Evolutionary conservation across 2,888 invertebrate species (phyloP).

Genomic region (Platerodrilus igneus): DNA sequence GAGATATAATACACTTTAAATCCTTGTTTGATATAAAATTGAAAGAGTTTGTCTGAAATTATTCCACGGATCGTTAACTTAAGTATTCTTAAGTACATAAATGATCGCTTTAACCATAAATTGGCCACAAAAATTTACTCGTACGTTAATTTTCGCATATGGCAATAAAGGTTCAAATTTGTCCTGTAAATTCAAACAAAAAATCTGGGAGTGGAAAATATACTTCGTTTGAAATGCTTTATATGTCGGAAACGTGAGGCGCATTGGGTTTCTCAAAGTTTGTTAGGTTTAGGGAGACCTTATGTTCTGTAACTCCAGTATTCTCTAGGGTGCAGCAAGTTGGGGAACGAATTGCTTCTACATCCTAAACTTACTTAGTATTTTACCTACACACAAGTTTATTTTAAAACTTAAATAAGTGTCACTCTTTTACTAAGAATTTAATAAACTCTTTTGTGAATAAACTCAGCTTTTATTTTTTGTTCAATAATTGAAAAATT

Average conservation of each 20-base stretch:
- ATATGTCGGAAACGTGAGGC: conserved; percentile 45
- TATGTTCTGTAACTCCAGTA: conserved; percentile 42
- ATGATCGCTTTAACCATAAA: too few relatives aligned
- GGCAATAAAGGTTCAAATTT: too few relatives aligned
- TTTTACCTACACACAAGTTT: conserved; percentile 18
- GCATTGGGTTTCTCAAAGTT: conserved; percentile 46
- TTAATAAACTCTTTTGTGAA: too few relatives aligned
- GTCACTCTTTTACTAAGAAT: too few relatives aligned
- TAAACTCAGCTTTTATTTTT: too few relatives aligned
- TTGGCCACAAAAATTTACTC: too few relatives aligned
- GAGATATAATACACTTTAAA: conserved; percentile 11
- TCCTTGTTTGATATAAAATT: conserved; percentile 15
- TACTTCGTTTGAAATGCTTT: conserved; percentile 32
- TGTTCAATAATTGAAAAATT: too few relatives aligned
- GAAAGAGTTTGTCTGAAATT: conserved; percentile 14
- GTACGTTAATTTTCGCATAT: too few relatives aligned
- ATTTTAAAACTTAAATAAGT: conserved; percentile 16
- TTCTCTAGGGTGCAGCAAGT: conserved; percentile 41
- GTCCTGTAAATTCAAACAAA: too few relatives aligned
- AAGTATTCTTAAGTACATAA: too few relatives aligned
- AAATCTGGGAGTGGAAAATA: conserved; percentile 24
- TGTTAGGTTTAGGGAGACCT: conserved; percentile 45
- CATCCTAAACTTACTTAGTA: conserved; percentile 31
- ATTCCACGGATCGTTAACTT: conserved; percentile 16
- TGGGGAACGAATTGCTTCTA: conserved; percentile 35